Percentiles rank a stretch among this genome's conserved stretches.
Conservation (phyloP, 1,140 invertebrate species). For the Brachionus angularis region DNA sequence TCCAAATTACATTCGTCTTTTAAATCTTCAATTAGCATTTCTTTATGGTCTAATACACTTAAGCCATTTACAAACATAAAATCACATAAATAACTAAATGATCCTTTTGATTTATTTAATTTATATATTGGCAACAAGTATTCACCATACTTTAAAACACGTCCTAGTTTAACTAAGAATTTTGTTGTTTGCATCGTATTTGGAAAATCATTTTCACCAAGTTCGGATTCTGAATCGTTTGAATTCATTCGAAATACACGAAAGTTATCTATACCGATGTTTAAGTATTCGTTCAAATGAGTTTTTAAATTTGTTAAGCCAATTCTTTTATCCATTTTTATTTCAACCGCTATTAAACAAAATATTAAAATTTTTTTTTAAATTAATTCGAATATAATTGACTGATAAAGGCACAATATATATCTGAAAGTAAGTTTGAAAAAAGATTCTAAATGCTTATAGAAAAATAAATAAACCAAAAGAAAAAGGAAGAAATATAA, state of each 20-base stretch:
- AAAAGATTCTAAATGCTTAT: too few species aligned
- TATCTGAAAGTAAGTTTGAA: too few species aligned
- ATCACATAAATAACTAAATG: constrained; percentile 37
- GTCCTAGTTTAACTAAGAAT: constrained; percentile 21
- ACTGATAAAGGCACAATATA: too few species aligned
- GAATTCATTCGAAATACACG: constrained; percentile 7
- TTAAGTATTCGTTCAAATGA: constrained; percentile 20
- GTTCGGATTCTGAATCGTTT: constrained; percentile 12
- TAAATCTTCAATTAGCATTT: constrained; percentile 9
- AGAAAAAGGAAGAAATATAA: too few species aligned
- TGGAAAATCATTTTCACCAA: constrained; percentile 14
- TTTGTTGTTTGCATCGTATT: constrained; percentile 23
- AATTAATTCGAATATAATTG: too few species aligned
- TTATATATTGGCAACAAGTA: constrained; percentile 8
- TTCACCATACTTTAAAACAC: constrained; percentile 24
- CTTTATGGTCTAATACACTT: constrained; percentile 9
- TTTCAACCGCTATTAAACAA: constrained; percentile 23
- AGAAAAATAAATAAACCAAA: too few species aligned
- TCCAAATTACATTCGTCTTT: constrained; percentile 16
- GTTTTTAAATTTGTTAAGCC: neutral
- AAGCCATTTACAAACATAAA: constrained; percentile 7
- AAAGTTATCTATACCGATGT: constrained; percentile 15
- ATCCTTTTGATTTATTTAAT: neutral
- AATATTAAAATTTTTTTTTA: neutral
- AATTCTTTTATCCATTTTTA: constrained; percentile 39